Evolutionary conservation across 2,888 invertebrate species (phyloP).

Genomic region (Nemurella pictetii): DNA sequence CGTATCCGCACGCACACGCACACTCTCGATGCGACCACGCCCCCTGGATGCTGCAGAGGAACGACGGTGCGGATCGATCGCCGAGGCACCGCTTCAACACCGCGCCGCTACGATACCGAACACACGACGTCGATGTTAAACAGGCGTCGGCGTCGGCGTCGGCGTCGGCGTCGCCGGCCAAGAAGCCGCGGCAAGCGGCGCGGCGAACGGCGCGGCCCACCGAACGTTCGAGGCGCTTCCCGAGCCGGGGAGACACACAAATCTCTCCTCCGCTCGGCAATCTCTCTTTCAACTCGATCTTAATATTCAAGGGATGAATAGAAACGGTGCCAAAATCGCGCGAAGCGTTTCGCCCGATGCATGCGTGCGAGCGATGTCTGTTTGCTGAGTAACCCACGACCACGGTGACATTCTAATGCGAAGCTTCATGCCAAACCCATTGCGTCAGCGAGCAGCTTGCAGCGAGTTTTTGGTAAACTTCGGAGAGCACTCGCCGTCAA

Average conservation of each 20-base stretch:
- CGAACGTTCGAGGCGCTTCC: not conserved
- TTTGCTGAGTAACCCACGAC: not conserved
- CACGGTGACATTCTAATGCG: not conserved
- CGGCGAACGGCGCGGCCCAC: not conserved
- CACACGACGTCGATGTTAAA: not conserved
- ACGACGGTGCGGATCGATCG: not conserved
- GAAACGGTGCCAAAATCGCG: not conserved
- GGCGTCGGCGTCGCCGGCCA: not conserved
- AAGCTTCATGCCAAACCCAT: not conserved
- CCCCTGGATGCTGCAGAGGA: constrained; percentile 1
- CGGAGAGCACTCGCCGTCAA: not conserved
- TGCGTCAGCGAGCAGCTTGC: not conserved
- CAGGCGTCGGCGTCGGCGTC: not conserved
- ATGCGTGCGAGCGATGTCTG: too few species aligned
- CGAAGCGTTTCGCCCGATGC: not conserved
- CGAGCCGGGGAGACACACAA: too few species aligned
- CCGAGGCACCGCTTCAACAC: not conserved
- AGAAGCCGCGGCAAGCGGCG: not conserved
- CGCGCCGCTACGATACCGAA: not conserved
- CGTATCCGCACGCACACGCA: not conserved
- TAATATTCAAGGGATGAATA: not conserved
- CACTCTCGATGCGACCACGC: not conserved
- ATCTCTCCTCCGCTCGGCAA: not conserved
- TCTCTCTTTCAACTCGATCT: not conserved
- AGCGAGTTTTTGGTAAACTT: not conserved